Evolutionary conservation across 2,113 vertebrate genomes (phyloP), one percentile per base, ranked within the genome.

Genomic region (Hippocampus zosterae): DNA sequence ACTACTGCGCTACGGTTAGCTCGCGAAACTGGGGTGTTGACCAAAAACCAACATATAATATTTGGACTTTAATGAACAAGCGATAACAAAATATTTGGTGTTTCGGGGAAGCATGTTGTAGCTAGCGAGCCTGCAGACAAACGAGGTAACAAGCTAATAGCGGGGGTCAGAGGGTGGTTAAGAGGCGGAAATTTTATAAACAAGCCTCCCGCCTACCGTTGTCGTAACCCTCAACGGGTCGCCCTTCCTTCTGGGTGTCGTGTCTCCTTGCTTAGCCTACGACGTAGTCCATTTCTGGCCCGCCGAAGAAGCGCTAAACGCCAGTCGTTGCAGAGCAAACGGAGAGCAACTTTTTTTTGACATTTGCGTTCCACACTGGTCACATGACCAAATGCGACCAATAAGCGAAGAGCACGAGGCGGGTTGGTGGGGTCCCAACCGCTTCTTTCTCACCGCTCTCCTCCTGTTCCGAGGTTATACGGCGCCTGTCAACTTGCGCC

Each of bases 321-420:
- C 13, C 57, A 60, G 57, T 27, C 33, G 59, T 65, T 78, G 79
- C 74, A 87, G 2, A 85, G 72, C 72, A 76, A 78, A 68, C 63
- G 70, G 25, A 68, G 53, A 48, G 63, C 23, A 65, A 73, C 81
- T 80, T 77, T 76, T 79, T 78, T 66, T 81, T 42, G 6, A 4
- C 77, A 88, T 90, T 92, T 85, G 90, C 91, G 78, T 92, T 92
- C 92, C 92, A 83, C 77, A 78, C 74, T 78, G 55, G 63, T 15
- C 73, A 91, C 77, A 85, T 92, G 85, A 90, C 75, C 3, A 0
- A 0, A 1, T 19, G 3, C n/a, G 61, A 11, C 91, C 92, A 91
- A 91, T 91, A 55, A 64, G 15, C 15, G 9, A 27, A 8, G 15
- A 52, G 25, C 1, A 10, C 67, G 37, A 6, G 16, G 9, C 5